These are phyloP conservation scores for Gorsachius magnificus DNA, from an alignment of 2,797 vertebrate species.

Conservation along the genomic window DNA sequence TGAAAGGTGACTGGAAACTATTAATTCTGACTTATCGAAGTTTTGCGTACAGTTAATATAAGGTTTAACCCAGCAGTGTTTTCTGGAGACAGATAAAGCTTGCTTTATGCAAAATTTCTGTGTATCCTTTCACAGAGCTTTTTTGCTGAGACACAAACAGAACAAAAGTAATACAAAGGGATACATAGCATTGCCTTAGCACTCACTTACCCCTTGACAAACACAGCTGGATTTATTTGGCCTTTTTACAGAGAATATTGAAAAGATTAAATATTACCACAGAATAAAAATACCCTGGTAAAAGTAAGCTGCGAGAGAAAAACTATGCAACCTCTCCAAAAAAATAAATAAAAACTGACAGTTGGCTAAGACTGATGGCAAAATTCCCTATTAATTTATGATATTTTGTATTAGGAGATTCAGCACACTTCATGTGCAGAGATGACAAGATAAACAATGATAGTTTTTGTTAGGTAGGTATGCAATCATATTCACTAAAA, in stretches of 20 bases:
- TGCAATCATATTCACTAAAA: neutral
- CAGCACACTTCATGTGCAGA: neutral
- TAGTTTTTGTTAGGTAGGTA: neutral
- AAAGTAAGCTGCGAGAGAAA: neutral
- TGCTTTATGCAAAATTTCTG: neutral
- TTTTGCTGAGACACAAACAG: neutral
- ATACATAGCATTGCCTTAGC: neutral
- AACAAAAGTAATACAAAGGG: neutral
- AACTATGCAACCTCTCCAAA: neutral
- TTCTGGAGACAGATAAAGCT: neutral
- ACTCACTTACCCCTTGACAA: neutral
- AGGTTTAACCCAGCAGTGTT: neutral
- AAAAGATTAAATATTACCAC: neutral
- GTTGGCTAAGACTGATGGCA: neutral
- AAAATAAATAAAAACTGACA: conserved; percentile 3
- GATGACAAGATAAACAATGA: neutral
- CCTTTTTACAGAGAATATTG: neutral
- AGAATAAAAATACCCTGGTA: neutral
- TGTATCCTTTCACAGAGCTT: neutral
- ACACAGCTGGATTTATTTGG: neutral
- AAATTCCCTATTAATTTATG: conserved; percentile 19
- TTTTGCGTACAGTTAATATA: neutral
- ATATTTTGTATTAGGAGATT: neutral
- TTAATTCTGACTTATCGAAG: conserved; percentile 34
- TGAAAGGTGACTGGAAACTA: conserved; percentile 44